Percentiles rank a stretch among this genome's conserved stretches.
Evolutionary conservation across 2,888 invertebrate genomes (phyloP).

Genomic region (Polia nebulosa): DNA sequence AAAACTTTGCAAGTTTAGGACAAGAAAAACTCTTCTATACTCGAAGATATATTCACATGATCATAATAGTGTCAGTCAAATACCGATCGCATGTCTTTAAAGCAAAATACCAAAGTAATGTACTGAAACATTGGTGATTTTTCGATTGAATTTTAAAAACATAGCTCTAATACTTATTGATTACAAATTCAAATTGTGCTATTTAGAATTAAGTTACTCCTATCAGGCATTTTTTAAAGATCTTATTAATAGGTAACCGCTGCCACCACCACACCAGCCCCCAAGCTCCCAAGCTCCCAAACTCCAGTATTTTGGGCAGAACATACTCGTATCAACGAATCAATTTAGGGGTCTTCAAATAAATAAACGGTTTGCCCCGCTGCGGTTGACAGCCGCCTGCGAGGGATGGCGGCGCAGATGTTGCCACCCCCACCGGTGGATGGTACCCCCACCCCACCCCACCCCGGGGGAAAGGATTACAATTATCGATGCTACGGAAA

Average conservation of each 20-base stretch:
- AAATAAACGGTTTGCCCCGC: slow-evolving; percentile 79
- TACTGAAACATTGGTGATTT: too few relatives aligned
- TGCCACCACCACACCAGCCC: background rate
- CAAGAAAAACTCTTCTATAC: too few relatives aligned
- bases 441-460: slow-evolving; percentile 55
- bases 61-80: too few relatives aligned
- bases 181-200: background rate
- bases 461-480: slow-evolving; percentile 71
- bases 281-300: slow-evolving; percentile 7
- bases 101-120: too few relatives aligned
- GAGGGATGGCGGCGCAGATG: slow-evolving; percentile 85
- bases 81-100: too few relatives aligned
- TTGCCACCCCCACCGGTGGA: slow-evolving; percentile 65
- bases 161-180: too few relatives aligned
- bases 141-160: too few relatives aligned
- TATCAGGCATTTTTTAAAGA: background rate
- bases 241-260: background rate
- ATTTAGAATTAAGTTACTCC: background rate
- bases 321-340: slow-evolving; percentile 81
- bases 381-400: slow-evolving; percentile 86
- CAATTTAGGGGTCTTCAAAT: slow-evolving; percentile 83
- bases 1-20: too few relatives aligned
- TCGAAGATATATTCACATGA: too few relatives aligned
- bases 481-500: slow-evolving; percentile 74
- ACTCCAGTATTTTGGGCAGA: slow-evolving; percentile 52